A percentile compares a stretch with the other conserved stretches of the same genome.
phyloP scores from a whole-genome alignment of 1,140 invertebrate genomes.

The Drosophila busckii region DNA sequence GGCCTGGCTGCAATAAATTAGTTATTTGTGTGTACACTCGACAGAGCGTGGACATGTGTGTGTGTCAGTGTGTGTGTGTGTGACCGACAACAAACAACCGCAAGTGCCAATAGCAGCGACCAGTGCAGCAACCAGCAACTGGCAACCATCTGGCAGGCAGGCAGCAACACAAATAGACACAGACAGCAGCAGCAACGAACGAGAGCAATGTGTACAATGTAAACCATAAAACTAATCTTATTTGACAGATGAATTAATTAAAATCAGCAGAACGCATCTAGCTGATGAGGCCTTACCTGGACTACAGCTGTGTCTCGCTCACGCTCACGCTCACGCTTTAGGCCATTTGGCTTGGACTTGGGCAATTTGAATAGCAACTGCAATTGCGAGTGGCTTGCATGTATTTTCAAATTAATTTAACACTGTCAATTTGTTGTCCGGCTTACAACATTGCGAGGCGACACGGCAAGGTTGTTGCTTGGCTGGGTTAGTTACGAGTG shows the following conservation, averaged over 20 bases:
- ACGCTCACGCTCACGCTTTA: too few species aligned
- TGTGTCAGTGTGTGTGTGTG: conserved; percentile 1
- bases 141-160: too few species aligned
- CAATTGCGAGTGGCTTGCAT: too few species aligned
- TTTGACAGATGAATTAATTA: conserved; percentile 78
- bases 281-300: too few species aligned
- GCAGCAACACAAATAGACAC: conserved; percentile 6
- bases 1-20: conserved; percentile 28
- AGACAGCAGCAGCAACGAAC: conserved; percentile 12
- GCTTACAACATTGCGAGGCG: conserved; percentile 47
- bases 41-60: background rate
- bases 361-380: too few species aligned
- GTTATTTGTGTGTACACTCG: conserved; percentile 16
- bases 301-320: too few species aligned
- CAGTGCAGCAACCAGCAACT: conserved; percentile 14
- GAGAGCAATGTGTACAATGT: conserved; percentile 46
- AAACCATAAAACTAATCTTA: conserved; percentile 76
- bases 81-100: conserved; percentile 25
- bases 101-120: conserved; percentile 39
- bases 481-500: conserved; percentile 34
- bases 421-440: conserved; percentile 72
- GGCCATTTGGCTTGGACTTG: too few species aligned
- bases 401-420: conserved; percentile 77
- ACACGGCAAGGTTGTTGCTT: conserved; percentile 4
- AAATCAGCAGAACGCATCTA: conserved; percentile 75